phyloP scores from a whole-genome alignment of 2,113 vertebrate genomes.

The Steatornis caripensis region DNA sequence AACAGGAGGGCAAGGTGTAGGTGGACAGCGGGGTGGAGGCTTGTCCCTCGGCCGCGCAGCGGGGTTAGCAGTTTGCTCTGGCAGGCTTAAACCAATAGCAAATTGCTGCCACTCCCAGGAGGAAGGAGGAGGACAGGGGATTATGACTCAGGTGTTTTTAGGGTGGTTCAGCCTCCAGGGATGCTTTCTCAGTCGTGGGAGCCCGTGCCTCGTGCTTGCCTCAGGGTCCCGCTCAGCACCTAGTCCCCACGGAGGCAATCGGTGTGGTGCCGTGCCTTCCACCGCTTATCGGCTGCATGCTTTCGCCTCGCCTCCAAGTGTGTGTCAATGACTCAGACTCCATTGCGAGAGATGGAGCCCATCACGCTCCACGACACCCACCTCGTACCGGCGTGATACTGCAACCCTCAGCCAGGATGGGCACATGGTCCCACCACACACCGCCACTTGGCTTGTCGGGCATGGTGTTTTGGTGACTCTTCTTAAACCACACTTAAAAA shows the following conservation, averaged over 20 bases:
- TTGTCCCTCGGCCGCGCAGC: background rate
- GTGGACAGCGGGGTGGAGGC: constrained; percentile 15
- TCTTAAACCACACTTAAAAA: background rate
- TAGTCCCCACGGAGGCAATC: accelerated
- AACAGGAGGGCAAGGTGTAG: background rate
- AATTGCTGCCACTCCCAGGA: constrained; percentile 55
- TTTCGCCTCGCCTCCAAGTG: accelerated
- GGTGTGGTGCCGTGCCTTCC: background rate
- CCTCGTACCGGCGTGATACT: accelerated
- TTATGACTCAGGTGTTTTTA: constrained; percentile 58
- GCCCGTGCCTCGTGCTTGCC: background rate
- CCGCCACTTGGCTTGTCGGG: background rate
- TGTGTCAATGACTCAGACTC: background rate
- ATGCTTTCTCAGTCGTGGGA: background rate
- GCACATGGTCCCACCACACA: accelerated
- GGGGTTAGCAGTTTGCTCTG: background rate
- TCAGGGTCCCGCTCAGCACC: background rate
- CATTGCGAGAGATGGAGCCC: background rate
- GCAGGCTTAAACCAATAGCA: background rate
- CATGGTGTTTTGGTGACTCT: background rate
- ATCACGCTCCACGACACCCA: accelerated
- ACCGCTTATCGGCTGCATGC: accelerated
- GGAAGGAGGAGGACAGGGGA: constrained; percentile 41
- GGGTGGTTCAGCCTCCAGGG: constrained; percentile 29
- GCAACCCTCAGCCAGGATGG: accelerated